Conservation (phyloP, 2,888 invertebrate genomes). For the Campoplex capitator region DNA sequence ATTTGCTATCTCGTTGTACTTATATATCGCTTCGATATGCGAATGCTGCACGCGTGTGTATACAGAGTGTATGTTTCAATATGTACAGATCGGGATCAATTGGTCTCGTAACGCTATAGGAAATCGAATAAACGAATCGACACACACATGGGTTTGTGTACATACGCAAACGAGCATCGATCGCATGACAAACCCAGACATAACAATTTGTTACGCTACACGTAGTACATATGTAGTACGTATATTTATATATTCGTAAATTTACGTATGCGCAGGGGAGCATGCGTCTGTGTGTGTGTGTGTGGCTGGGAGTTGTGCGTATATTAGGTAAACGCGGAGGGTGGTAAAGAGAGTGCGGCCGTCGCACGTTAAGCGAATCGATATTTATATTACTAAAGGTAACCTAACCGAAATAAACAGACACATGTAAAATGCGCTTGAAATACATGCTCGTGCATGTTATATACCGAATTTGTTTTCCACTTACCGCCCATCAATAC, state of each 20-base stretch:
- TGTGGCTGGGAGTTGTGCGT: background rate
- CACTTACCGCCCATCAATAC: constrained; percentile 37
- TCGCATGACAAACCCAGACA: constrained; percentile 55
- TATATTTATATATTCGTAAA: background rate
- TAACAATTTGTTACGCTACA: constrained; percentile 42
- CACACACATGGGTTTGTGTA: constrained; percentile 5
- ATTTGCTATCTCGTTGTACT: constrained; percentile 32
- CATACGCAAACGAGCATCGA: constrained; percentile 43
- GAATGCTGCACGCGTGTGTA: background rate
- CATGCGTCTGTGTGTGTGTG: background rate
- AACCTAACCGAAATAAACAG: constrained; percentile 48
- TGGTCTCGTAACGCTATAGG: constrained; percentile 53
- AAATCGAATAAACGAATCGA: constrained; percentile 66
- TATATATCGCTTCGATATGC: constrained; percentile 33
- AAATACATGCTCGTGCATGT: constrained; percentile 12
- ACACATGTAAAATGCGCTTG: constrained; percentile 31
- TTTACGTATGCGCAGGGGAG: background rate
- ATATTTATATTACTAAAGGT: constrained; percentile 54
- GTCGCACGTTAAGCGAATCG: constrained; percentile 52
- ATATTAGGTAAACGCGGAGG: constrained; percentile 34
- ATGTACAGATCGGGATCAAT: constrained; percentile 52
- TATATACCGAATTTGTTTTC: constrained; percentile 46
- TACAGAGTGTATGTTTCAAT: background rate
- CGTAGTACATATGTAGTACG: background rate
- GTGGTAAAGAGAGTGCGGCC: constrained; percentile 58